Evolutionary conservation across 2,888 invertebrate species (phyloP).

Genomic region (Stratiomys singularior): DNA sequence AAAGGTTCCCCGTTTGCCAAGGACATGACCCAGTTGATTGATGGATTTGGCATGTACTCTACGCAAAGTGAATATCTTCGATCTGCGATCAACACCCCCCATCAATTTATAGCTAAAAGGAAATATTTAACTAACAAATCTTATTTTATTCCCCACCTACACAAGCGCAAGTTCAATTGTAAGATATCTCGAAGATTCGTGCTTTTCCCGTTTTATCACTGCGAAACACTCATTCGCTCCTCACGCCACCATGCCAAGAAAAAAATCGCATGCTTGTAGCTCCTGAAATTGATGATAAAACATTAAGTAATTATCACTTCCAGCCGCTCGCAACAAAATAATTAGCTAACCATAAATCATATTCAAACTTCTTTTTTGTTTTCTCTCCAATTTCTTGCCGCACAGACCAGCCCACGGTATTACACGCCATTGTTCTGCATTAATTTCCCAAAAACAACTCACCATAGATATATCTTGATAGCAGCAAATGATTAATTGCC

Average conservation of each 20-base stretch:
- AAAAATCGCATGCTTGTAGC: neutral
- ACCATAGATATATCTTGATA: constrained; percentile 19
- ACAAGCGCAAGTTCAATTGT: too few relatives aligned
- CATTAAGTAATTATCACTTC: constrained; percentile 50
- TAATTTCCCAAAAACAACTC: neutral
- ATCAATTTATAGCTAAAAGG: too few relatives aligned
- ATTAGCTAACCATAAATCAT: constrained; percentile 43
- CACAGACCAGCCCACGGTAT: too few relatives aligned
- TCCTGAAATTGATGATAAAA: constrained; percentile 48
- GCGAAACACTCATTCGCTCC: neutral
- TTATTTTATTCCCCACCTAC: too few relatives aligned
- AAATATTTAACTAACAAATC: too few relatives aligned
- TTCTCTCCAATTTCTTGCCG: neutral
- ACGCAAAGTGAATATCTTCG: too few relatives aligned
- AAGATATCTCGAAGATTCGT: too few relatives aligned
- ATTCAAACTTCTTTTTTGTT: constrained; percentile 1
- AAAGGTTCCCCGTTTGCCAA: too few relatives aligned
- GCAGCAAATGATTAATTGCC: constrained; percentile 49
- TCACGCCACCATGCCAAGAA: neutral
- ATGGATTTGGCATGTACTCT: too few relatives aligned
- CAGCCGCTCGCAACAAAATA: constrained; percentile 26
- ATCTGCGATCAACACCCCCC: too few relatives aligned
- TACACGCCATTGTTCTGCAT: constrained; percentile 2
- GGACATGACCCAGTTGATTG: too few relatives aligned
- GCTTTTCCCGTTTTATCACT: neutral